These are phyloP conservation scores for Galbula dea DNA, from an alignment of 2,113 vertebrate species.

Conservation along the genomic window DNA sequence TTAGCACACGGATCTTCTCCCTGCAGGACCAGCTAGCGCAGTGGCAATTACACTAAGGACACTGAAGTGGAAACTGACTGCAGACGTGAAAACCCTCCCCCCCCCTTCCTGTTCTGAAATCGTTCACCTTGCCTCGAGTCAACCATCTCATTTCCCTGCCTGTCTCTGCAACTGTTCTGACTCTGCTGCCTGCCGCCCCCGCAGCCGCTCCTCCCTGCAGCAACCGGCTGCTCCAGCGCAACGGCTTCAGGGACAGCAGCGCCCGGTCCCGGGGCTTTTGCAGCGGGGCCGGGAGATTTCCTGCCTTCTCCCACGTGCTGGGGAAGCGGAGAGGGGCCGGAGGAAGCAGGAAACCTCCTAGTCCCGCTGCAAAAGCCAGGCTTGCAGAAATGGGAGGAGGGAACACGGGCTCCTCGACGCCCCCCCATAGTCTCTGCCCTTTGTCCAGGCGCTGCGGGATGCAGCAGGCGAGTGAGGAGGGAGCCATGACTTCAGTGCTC, in stretches of 20 bases:
- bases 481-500: not conserved
- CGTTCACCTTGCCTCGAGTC: constrained; percentile 57
- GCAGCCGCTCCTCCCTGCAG: constrained; percentile 27
- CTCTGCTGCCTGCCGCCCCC: constrained; percentile 11
- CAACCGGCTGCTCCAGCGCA: constrained; percentile 21
- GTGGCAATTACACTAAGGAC: constrained; percentile 19
- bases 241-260: not conserved
- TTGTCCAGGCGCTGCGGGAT: not conserved
- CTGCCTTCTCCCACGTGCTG: not conserved
- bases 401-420: not conserved
- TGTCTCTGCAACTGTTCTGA: constrained; percentile 3
- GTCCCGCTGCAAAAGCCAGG: not conserved
- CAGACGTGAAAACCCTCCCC: not conserved
- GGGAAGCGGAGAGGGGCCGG: not conserved
- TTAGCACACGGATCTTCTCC: not conserved
- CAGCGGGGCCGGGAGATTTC: not conserved
- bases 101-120: constrained; percentile 32
- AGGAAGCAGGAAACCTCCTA: not conserved
- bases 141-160: constrained; percentile 51
- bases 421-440: rapidly evolving
- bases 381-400: not conserved
- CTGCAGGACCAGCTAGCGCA: constrained; percentile 20
- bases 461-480: not conserved
- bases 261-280: not conserved
- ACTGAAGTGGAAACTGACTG: constrained; percentile 32